Base-by-base conservation (phyloP, 2,797 vertebrate genomes). In the Nasua narica region DNA sequence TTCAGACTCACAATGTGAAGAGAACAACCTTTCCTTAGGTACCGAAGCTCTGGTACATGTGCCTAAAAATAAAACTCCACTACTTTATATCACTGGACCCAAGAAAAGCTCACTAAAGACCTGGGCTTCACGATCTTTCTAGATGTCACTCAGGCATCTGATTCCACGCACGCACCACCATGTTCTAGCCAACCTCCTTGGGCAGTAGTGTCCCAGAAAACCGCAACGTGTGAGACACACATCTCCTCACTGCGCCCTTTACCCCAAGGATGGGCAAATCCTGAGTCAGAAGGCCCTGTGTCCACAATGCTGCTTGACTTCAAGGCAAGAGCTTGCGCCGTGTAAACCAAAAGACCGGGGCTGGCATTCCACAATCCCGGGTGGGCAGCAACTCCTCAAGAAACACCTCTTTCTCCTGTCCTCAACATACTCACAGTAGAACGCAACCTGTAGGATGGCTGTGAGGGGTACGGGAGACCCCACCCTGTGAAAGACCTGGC, bases 21-120 rank as follows among this genome's bases (percentile, higher is more conserved):
- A 88, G 60, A 83, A 82, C 1, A 2, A 60, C 16, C 96, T 29
- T 60, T 35, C 76, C 7, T 77, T 90, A 84, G 88, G 67, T 56
- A 56, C 25, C 70, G 48, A 98, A 90, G 29, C 58, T 76, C 79
- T 83, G 14, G 11, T 7, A 37, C 3, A 52, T 25, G 27, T 7
- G 23, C 8, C 70, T 94, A 52, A 90, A 96, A 82, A 67, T 72
- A 54, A 84, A 70, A 81, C 50, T 84, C 70, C 19, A 35, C 67
- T 82, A 46, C 19, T 91, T 76, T 62, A 81, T 62, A 81, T 58
- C 69, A 60, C 8, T 25, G 35, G 2, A 67, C 5, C 54, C 25
- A 60, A 82, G 56, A 56, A 90, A 92, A 87, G 9, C 70, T 78
- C 46, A 78, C 5, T 27, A 23, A 48, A 95, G 5, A 74, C 13